phyloP scores from a whole-genome alignment of 2,797 vertebrate genomes.

The Platalea minor region DNA sequence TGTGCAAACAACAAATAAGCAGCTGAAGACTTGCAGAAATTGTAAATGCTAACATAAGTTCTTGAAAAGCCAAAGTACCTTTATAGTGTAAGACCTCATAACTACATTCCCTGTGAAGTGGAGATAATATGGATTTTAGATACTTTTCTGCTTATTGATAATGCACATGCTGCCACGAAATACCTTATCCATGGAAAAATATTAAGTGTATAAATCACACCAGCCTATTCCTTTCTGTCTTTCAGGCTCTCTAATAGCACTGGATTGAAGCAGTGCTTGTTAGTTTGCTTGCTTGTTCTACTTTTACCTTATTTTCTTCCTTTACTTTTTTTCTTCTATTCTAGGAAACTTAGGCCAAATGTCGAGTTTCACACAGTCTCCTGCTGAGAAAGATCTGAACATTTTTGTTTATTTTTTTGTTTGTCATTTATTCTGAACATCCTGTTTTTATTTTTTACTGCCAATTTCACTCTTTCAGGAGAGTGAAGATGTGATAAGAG shows the following conservation, averaged over 20 bases:
- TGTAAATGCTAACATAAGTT: not conserved
- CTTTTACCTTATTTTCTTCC: not conserved
- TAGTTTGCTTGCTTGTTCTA: not conserved
- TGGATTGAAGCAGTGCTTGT: not conserved
- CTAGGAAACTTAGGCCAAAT: not conserved
- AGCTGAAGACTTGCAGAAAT: not conserved
- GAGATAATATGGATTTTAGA: not conserved
- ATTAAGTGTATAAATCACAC: not conserved
- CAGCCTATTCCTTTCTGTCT: not conserved
- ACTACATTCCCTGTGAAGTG: not conserved
- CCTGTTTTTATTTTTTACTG: not conserved
- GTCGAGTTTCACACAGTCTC: not conserved
- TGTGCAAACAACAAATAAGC: not conserved
- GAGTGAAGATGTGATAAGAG: not conserved
- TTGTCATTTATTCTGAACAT: not conserved
- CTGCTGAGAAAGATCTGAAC: not conserved
- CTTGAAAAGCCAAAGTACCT: not conserved
- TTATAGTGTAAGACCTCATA: not conserved
- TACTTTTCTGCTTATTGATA: not conserved
- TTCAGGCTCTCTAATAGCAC: not conserved
- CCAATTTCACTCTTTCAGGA: not conserved
- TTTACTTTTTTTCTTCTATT: not conserved
- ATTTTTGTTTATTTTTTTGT: not conserved
- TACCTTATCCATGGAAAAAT: not conserved
- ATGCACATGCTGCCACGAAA: not conserved